Percentiles rank a stretch among this genome's conserved stretches.
Conservation (phyloP, 2,113 vertebrate species). For the Ginglymostoma cirratum region DNA sequence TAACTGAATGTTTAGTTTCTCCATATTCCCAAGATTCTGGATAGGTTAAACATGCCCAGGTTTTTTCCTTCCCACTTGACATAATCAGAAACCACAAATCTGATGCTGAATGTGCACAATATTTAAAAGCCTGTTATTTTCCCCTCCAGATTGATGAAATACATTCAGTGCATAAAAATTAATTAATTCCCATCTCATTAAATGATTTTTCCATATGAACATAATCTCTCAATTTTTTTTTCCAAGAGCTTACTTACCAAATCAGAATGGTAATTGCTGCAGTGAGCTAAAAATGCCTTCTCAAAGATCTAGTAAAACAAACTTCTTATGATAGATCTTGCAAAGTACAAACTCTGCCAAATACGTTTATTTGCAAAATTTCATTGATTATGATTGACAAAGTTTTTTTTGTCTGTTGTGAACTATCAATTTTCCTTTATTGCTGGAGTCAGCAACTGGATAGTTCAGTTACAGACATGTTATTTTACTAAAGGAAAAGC, state of each 20-base stretch:
- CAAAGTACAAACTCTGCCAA: not conserved
- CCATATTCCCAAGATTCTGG: not conserved
- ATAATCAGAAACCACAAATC: slow-evolving; percentile 11
- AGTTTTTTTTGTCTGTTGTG: not conserved
- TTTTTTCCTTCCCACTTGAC: not conserved
- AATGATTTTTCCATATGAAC: slow-evolving; percentile 2
- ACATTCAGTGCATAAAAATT: not conserved
- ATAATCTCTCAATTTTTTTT: not conserved
- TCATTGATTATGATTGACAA: not conserved
- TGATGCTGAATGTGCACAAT: not conserved
- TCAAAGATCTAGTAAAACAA: not conserved
- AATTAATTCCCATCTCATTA: slow-evolving; percentile 3
- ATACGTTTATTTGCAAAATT: not conserved
- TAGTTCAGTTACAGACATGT: not conserved
- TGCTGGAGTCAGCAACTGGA: not conserved
- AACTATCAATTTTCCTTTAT: not conserved
- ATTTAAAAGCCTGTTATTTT: slow-evolving; percentile 9
- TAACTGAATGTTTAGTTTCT: slow-evolving; percentile 34
- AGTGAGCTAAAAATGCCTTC: not conserved
- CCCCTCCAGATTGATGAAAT: not conserved
- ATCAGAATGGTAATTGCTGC: not conserved
- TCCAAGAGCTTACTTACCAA: not conserved
- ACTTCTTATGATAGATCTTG: not conserved
- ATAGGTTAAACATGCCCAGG: not conserved
- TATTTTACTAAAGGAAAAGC: not conserved